Conservation (phyloP, 2,113 vertebrate species). For the Nicator chloris region DNA sequence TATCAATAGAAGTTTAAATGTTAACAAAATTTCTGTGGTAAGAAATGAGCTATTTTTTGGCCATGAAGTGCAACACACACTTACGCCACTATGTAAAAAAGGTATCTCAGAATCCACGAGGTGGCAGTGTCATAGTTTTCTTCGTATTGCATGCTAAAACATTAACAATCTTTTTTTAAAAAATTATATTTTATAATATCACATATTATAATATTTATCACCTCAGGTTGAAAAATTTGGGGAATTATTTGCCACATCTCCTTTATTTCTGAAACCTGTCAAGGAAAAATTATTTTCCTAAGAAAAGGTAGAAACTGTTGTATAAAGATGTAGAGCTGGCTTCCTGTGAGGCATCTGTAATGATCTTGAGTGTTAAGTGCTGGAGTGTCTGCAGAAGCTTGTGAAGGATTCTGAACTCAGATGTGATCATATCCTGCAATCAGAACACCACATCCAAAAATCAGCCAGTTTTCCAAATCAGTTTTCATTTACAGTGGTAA, state of each 20-base stretch:
- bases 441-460: neutral
- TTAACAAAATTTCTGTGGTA: neutral
- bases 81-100: neutral
- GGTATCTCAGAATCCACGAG: constrained; percentile 62
- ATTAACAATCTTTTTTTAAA: neutral
- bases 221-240: constrained; percentile 9
- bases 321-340: neutral
- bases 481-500: neutral
- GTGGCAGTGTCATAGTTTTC: constrained; percentile 66
- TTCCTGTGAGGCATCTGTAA: neutral
- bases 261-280: neutral
- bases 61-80: neutral
- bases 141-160: constrained; percentile 36
- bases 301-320: neutral
- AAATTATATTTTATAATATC: neutral
- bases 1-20: neutral
- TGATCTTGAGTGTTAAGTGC: neutral
- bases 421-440: neutral
- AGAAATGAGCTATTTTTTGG: neutral
- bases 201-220: constrained; percentile 45
- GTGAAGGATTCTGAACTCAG: neutral
- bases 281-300: neutral
- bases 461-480: neutral
- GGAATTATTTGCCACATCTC: neutral
- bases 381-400: neutral